Percentiles rank a stretch among this genome's conserved stretches.
Evolutionary conservation across 2,888 invertebrate species (phyloP).

Genomic region (Celastrina argiolus): DNA sequence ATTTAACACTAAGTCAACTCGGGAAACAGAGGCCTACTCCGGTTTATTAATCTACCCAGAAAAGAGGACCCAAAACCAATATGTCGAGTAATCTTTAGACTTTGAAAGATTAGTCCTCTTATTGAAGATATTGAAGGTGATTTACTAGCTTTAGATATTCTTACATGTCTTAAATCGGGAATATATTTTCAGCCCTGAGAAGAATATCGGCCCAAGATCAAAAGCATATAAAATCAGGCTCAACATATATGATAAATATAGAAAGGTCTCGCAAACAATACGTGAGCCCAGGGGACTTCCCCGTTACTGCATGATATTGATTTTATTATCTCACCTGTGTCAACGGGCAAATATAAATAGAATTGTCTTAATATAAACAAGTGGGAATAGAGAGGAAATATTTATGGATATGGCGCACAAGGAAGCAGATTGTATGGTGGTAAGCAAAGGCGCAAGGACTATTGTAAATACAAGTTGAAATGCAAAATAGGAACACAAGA

Average conservation of each 20-base stretch:
- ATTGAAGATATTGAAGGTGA: too few relatives aligned
- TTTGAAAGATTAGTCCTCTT: too few relatives aligned
- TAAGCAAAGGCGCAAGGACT: background rate
- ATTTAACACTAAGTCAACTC: too few relatives aligned
- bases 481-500: too few relatives aligned
- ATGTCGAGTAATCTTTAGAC: too few relatives aligned
- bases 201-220: background rate
- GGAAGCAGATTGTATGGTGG: background rate
- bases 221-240: conserved; percentile 11
- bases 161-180: too few relatives aligned
- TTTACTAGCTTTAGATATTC: too few relatives aligned
- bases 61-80: too few relatives aligned
- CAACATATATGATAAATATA: background rate
- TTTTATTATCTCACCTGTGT: conserved; percentile 21
- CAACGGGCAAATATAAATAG: background rate
- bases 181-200: background rate
- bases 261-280: conserved; percentile 14
- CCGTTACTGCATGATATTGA: conserved; percentile 20
- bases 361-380: background rate
- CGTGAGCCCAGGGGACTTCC: conserved; percentile 2
- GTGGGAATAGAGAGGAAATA: background rate
- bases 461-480: too few relatives aligned
- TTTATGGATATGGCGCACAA: background rate
- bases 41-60: too few relatives aligned
- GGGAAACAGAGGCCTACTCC: too few relatives aligned